Conservation (phyloP, 2,113 vertebrate species). For the Barnardius zonarius region DNA sequence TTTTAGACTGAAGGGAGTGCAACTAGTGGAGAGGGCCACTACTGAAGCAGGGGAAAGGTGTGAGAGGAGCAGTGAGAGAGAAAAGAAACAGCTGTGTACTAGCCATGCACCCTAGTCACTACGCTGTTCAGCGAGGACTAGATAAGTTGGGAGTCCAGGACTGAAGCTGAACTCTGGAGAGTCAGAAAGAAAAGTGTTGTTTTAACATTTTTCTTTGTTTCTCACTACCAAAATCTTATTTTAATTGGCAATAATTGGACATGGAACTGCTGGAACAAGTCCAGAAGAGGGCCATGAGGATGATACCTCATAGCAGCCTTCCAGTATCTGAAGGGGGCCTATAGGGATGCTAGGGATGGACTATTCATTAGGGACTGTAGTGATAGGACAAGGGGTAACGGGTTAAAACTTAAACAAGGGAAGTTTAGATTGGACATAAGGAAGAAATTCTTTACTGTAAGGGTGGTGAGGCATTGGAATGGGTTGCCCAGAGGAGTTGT, state of each 20-base stretch:
- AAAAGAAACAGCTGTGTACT: background rate
- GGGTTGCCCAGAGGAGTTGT: too few species aligned
- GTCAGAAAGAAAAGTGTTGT: background rate
- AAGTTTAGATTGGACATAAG: too few species aligned
- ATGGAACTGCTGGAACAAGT: background rate
- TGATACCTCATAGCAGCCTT: background rate
- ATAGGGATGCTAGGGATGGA: too few species aligned
- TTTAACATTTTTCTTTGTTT: background rate
- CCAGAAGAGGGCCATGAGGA: background rate
- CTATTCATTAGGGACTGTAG: too few species aligned
- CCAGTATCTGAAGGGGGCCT: too few species aligned
- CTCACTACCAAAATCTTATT: background rate
- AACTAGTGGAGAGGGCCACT: background rate
- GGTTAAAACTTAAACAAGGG: too few species aligned
- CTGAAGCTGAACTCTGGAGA: background rate
- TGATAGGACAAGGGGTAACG: too few species aligned
- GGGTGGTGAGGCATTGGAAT: too few species aligned
- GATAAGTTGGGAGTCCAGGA: background rate
- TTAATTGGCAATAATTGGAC: background rate
- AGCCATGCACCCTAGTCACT: accelerated
- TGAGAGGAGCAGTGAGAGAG: background rate
- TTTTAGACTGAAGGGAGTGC: background rate
- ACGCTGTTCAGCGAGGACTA: accelerated
- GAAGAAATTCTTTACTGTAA: too few species aligned
- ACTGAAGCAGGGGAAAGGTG: background rate